phyloP scores from a whole-genome alignment of 2,113 vertebrate genomes.

The Osmerus mordax region DNA sequence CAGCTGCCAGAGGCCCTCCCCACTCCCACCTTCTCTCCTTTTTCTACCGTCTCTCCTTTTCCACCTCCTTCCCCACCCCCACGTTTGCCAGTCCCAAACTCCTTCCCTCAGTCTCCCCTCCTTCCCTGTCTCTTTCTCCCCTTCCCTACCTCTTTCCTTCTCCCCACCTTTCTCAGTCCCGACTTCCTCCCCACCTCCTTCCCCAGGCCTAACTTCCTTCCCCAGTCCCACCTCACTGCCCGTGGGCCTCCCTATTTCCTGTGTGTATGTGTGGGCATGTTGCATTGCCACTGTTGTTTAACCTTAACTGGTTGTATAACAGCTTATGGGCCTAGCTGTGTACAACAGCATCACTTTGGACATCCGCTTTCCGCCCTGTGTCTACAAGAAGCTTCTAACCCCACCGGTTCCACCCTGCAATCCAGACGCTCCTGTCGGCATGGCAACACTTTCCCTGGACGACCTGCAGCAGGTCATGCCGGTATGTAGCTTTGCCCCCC shows the following conservation, averaged over 20 bases:
- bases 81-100: no score
- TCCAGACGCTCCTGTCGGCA: constrained; percentile 85
- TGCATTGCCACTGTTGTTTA: not conserved
- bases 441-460: constrained; percentile 83
- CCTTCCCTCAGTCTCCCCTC: not conserved
- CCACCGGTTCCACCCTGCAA: constrained; percentile 87
- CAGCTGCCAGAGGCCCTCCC: not conserved
- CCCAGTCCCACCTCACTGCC: no score
- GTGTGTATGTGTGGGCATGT: not conserved
- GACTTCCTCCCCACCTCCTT: not conserved
- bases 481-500: constrained; percentile 28
- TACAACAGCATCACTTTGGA: constrained; percentile 99
- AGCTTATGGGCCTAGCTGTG: constrained; percentile 98
- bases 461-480: constrained; percentile 92
- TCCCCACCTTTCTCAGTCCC: not conserved
- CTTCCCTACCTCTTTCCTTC: not conserved
- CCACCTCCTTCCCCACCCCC: no score
- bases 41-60: no score
- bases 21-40: not conserved
- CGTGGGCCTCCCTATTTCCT: not conserved
- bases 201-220: not conserved
- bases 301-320: constrained; percentile 72
- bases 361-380: constrained; percentile 94
- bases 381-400: constrained; percentile 94
- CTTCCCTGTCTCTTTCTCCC: not conserved